These are phyloP conservation scores for Urocolius indicus DNA, from an alignment of 2,113 vertebrate species.

Conservation along the genomic window DNA sequence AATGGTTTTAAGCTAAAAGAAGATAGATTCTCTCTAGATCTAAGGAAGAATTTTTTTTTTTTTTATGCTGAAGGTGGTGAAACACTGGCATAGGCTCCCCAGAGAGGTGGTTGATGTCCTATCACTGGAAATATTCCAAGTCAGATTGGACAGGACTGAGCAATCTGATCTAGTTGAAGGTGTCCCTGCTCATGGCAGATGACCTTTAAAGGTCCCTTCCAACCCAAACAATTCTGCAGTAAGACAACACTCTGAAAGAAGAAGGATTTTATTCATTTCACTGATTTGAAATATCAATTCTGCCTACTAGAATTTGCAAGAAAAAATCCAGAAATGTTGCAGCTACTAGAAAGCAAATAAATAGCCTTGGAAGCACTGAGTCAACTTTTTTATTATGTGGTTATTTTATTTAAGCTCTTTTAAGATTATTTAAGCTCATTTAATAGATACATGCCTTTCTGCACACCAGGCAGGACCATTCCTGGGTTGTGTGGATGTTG, in stretches of 20 bases:
- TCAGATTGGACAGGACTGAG: not conserved
- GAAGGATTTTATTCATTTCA: not conserved
- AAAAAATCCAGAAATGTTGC: not conserved
- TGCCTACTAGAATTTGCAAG: not conserved
- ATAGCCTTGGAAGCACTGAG: not conserved
- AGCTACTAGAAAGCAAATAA: not conserved
- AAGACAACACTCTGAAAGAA: not conserved
- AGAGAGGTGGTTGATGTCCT: not conserved
- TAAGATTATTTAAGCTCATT: too few relatives aligned
- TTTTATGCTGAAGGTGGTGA: not conserved
- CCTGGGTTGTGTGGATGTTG: not conserved
- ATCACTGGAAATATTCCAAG: not conserved
- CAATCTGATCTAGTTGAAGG: not conserved
- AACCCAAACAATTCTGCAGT: not conserved
- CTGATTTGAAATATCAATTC: not conserved
- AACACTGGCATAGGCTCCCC: not conserved
- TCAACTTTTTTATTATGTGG: not conserved
- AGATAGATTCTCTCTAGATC: not conserved
- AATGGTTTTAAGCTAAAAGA: not conserved
- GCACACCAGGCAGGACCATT: rapidly evolving
- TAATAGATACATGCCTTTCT: not conserved
- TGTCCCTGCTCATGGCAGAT: not conserved
- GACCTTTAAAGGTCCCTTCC: not conserved
- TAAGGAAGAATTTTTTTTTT: not conserved
- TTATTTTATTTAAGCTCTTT: not conserved